Evolutionary conservation across 2,113 vertebrate genomes (phyloP).

Genomic region (Chaetodon auriga): DNA sequence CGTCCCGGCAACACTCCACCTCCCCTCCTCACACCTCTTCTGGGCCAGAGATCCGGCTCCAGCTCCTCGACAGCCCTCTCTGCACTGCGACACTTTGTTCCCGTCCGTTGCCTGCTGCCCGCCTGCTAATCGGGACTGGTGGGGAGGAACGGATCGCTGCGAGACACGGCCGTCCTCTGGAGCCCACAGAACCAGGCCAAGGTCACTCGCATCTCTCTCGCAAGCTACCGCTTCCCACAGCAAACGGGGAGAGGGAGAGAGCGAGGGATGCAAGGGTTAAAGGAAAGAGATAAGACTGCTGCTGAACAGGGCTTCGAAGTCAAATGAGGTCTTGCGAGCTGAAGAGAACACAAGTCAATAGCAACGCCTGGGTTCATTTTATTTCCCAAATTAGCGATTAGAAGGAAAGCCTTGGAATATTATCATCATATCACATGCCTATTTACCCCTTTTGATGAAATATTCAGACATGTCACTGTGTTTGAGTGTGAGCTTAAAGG

Average conservation of each 20-base stretch:
- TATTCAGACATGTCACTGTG: slow-evolving; percentile 64
- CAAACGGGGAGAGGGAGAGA: slow-evolving; percentile 43
- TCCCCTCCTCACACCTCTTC: slow-evolving; percentile 43
- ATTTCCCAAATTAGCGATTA: slow-evolving; percentile 63
- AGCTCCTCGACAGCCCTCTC: slow-evolving; percentile 63
- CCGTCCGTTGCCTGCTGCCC: slow-evolving; percentile 60
- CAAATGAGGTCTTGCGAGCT: slow-evolving; percentile 49
- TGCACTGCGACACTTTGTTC: slow-evolving; percentile 76
- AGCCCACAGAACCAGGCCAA: slow-evolving; percentile 76
- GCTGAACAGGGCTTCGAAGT: slow-evolving; percentile 36
- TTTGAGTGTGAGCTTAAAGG: slow-evolving; percentile 62
- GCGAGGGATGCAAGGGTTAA: slow-evolving; percentile 44
- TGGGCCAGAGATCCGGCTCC: slow-evolving; percentile 54
- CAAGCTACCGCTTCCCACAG: slow-evolving; percentile 49
- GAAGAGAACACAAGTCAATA: slow-evolving; percentile 59
- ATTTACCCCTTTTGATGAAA: slow-evolving; percentile 77
- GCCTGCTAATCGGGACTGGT: slow-evolving; percentile 73
- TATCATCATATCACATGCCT: slow-evolving; percentile 61
- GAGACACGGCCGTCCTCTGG: slow-evolving; percentile 70
- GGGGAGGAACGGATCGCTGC: slow-evolving; percentile 66
- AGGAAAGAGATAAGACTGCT: slow-evolving; percentile 61
- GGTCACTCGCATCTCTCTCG: slow-evolving; percentile 74
- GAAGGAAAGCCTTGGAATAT: slow-evolving; percentile 42
- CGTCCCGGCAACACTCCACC: slow-evolving; percentile 15
- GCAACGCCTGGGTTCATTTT: slow-evolving; percentile 55